Evolutionary conservation across 2,113 vertebrate genomes (phyloP).

Genomic region (Microtus richardsoni): DNA sequence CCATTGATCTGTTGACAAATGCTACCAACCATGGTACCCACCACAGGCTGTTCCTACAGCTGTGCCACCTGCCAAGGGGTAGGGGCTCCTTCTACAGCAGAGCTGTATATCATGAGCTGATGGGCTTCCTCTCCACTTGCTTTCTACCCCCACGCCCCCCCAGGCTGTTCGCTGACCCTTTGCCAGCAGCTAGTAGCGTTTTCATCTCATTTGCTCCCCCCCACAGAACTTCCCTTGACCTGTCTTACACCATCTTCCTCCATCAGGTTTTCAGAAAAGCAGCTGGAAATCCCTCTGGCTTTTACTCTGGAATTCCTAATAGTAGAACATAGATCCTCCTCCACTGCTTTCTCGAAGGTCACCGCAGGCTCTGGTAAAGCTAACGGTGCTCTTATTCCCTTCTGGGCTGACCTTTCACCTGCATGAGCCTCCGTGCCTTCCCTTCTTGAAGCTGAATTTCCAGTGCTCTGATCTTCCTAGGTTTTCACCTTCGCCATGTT

Average conservation of each 20-base stretch:
- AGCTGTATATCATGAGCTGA: accelerated
- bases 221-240: background rate
- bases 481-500: background rate
- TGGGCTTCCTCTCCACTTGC: background rate
- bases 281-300: background rate
- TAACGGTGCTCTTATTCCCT: background rate
- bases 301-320: conserved; percentile 18
- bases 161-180: background rate
- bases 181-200: background rate
- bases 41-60: background rate
- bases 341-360: background rate
- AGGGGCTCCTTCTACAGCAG: background rate
- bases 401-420: background rate
- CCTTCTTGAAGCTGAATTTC: conserved; percentile 2
- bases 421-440: background rate
- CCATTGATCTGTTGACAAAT: background rate
- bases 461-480: background rate
- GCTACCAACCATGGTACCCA: background rate
- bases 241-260: background rate
- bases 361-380: background rate
- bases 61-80: background rate
- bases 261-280: background rate
- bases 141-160: background rate
- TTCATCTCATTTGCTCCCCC: background rate
- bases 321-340: background rate